Percentiles rank a stretch among this genome's conserved stretches.
Conservation (phyloP, 2,888 invertebrate genomes). For the Hypomecis atomaria region DNA sequence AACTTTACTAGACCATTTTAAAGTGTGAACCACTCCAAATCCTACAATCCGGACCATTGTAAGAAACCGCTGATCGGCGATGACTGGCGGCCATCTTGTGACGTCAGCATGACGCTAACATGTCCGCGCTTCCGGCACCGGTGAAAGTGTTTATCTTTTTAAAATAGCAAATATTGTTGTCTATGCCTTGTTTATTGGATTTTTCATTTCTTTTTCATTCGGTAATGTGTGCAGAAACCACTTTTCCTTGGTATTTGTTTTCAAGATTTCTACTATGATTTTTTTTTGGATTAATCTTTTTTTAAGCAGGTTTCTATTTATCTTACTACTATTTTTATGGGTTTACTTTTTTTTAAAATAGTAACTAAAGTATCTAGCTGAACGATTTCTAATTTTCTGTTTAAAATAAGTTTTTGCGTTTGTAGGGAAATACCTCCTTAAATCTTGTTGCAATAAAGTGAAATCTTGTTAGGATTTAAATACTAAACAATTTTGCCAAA, state of each 20-base stretch:
- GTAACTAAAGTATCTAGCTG: too few relatives aligned
- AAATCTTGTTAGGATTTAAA: too few relatives aligned
- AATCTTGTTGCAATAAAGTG: too few relatives aligned
- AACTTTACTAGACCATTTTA: slow-evolving; percentile 9
- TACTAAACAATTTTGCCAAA: too few relatives aligned
- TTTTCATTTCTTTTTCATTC: background rate
- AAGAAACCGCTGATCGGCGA: slow-evolving; percentile 45
- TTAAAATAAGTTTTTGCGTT: too few relatives aligned
- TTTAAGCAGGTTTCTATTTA: too few relatives aligned
- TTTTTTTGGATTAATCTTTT: too few relatives aligned
- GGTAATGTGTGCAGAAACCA: background rate
- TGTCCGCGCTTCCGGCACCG: slow-evolving; percentile 39
- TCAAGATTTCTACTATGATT: too few relatives aligned
- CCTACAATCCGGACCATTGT: slow-evolving; percentile 8
- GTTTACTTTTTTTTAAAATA: too few relatives aligned
- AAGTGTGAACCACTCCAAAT: background rate
- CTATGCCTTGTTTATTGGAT: slow-evolving; percentile 8
- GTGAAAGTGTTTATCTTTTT: slow-evolving; percentile 47
- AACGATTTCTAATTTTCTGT: too few relatives aligned
- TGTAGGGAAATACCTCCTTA: too few relatives aligned
- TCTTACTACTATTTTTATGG: too few relatives aligned
- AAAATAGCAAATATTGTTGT: slow-evolving; percentile 24
- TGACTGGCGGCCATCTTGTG: slow-evolving; percentile 47
- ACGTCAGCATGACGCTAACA: slow-evolving; percentile 43
- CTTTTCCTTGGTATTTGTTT: background rate